Conservation (phyloP, 1,140 invertebrate genomes). For the Megalonaias nervosa region DNA sequence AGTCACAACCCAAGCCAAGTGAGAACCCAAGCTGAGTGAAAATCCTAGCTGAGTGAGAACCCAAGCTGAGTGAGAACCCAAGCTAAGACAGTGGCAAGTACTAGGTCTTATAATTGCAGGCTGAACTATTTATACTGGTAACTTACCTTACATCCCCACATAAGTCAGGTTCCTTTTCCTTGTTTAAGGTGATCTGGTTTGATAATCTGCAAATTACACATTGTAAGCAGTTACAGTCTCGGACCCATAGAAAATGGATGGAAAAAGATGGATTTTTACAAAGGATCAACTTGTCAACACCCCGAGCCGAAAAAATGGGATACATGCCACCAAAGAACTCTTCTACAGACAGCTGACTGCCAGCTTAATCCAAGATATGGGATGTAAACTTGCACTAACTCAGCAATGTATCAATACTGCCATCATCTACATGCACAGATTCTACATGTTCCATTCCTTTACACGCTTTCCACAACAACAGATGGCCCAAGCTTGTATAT, state of each 20-base stretch:
- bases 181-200: no score
- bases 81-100: no score
- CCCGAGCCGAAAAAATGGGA: slow-evolving; percentile 89
- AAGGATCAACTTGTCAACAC: slow-evolving; percentile 91
- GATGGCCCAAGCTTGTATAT: slow-evolving; percentile 76
- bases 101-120: no score
- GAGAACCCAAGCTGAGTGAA: no score
- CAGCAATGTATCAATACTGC: slow-evolving; percentile 95
- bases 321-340: slow-evolving; percentile 92
- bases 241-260: slow-evolving; percentile 73
- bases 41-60: no score
- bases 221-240: no score
- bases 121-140: no score
- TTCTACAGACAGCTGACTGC: slow-evolving; percentile 96
- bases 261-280: slow-evolving; percentile 91
- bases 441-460: slow-evolving; percentile 96
- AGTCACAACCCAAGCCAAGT: no score
- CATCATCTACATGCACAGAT: slow-evolving; percentile 99
- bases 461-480: slow-evolving; percentile 80
- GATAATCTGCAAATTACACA: no score
- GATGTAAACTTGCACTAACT: slow-evolving; percentile 92
- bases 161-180: no score
- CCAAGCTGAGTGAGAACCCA: no score
- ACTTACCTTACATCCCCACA: no score
- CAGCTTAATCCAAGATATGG: slow-evolving; percentile 98